Base-by-base conservation (phyloP, 1,140 invertebrate genomes). In the Stenopsyche tienmushanensis region DNA sequence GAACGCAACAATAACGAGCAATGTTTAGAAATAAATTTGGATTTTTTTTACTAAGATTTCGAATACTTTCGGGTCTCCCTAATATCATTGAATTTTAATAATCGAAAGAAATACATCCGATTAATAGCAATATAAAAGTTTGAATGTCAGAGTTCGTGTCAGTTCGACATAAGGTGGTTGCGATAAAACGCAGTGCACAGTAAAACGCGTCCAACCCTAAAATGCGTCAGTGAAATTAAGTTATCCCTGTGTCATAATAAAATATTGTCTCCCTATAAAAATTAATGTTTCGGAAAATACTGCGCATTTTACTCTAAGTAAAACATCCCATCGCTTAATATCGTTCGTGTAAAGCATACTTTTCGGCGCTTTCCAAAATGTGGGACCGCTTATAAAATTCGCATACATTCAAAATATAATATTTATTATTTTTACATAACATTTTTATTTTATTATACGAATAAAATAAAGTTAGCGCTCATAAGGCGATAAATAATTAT, bases 281-380 rank as follows among this genome's bases (percentile, higher is more conserved):
- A 57, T 57, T 57, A 57, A 57, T 57, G 54, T 57, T 23, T 57
- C 34, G 54, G 54, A 57, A 57, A 57, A 57, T 34, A 29, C 21
- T 17, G 39, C 15, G 26, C 29, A 54, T 54, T n/a, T n/a, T 54
- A 54, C 52, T 29, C 9, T 29, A 5, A 1, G 29, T 3, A 5
- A 52, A 54, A 34, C 25, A 15, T 54, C 52, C 26, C 29, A 15
- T 54, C 39, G 18, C n/a, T n/a, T n/a, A n/a, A n/a, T n/a, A n/a
- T n/a, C n/a, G n/a, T n/a, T n/a, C n/a, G n/a, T n/a, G n/a, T n/a
- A n/a, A n/a, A n/a, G n/a, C n/a, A n/a, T n/a, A n/a, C n/a, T n/a
- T n/a, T n/a, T n/a, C n/a, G n/a, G n/a, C n/a, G n/a, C n/a, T n/a
- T n/a, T n/a, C n/a, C n/a, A n/a, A n/a, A n/a, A n/a, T n/a, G n/a